Percentiles rank a stretch among this genome's conserved stretches.
phyloP scores from a whole-genome alignment of 2,797 vertebrate genomes.

The Aplochiton taeniatus region DNA sequence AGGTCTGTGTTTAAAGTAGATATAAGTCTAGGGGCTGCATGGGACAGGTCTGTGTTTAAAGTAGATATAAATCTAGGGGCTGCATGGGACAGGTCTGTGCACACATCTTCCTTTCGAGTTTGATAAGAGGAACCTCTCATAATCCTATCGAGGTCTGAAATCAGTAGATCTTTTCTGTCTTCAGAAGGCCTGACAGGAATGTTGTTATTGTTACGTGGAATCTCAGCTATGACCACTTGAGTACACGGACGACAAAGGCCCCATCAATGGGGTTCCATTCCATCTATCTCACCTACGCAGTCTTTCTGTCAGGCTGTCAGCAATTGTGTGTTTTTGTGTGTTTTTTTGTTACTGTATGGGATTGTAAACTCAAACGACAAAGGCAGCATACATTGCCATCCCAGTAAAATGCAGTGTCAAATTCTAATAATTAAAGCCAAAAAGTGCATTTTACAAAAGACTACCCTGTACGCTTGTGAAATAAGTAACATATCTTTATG shows the following conservation, averaged over 20 bases:
- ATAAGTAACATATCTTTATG: too few species aligned
- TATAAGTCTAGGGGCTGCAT: too few species aligned
- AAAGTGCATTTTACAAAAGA: too few species aligned
- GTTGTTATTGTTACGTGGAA: constrained; percentile 60
- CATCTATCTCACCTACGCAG: neutral
- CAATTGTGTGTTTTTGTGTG: neutral
- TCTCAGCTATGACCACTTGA: constrained; percentile 41
- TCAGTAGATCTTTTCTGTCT: constrained; percentile 28
- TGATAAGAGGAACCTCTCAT: constrained; percentile 33
- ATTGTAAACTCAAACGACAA: too few species aligned
- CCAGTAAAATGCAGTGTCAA: too few species aligned
- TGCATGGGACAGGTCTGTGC: constrained; percentile 2
- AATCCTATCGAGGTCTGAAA: constrained; percentile 34
- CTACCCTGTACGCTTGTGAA: too few species aligned
- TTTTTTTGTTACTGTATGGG: neutral
- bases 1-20: too few species aligned
- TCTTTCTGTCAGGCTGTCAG: neutral
- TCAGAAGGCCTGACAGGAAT: constrained; percentile 36
- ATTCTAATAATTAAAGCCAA: too few species aligned
- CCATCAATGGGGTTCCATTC: constrained; percentile 6
- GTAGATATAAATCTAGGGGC: too few species aligned
- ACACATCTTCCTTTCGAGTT: constrained; percentile 8
- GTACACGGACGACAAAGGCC: constrained; percentile 27
- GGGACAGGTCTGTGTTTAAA: too few species aligned
- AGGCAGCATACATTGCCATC: too few species aligned